Evolutionary conservation across 1,140 invertebrate genomes (phyloP), one percentile per base, ranked within the genome.

Genomic region (Harlomillsia oculata): DNA sequence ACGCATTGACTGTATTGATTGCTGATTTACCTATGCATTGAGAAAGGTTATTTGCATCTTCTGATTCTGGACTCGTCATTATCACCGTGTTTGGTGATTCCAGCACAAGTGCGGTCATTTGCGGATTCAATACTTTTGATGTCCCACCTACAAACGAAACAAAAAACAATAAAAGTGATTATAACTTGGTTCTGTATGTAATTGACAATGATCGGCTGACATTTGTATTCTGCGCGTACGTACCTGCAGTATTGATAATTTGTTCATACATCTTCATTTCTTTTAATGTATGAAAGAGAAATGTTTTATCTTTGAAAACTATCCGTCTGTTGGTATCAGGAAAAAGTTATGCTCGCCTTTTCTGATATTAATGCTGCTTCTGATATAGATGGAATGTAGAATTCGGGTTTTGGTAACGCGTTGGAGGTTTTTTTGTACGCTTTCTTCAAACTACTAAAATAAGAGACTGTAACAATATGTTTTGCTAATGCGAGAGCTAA

Each of bases 401-500:
- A 66, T 40, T 69, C 66, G n/a, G 76, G 72, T 34, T 77, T 69
- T 13, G 80, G 80, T 59, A 75, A 67, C 14, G 65, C 44, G 0
- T 4, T 1, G 34, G 40, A 62, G 49, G 72, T 69, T 23, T 69
- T 69, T 28, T 71, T 66, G 0, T 77, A 66, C 20, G 73, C 69
- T 56, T 74, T 68, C 2, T 77, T 32, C 50, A 78, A 71, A 28
- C 75, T 71, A 23, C 70, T 70, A 76, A 83, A 81, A 69, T 77
- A 86, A 3, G 74, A 69, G 14, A 75, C 69, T 9, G 73, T 78
- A 0, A 85, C 82, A 63, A 85, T 81, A 6, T 75, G 73, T 36
- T 76, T 77, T 36, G 75, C 73, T 53, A 78, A 74, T 1, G 81
- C 73, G 60, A 86, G 68, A 4, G 82, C 82, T 67, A 79, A 76